phyloP scores from a whole-genome alignment of 2,113 vertebrate species.

The Hoplias malabaricus region DNA sequence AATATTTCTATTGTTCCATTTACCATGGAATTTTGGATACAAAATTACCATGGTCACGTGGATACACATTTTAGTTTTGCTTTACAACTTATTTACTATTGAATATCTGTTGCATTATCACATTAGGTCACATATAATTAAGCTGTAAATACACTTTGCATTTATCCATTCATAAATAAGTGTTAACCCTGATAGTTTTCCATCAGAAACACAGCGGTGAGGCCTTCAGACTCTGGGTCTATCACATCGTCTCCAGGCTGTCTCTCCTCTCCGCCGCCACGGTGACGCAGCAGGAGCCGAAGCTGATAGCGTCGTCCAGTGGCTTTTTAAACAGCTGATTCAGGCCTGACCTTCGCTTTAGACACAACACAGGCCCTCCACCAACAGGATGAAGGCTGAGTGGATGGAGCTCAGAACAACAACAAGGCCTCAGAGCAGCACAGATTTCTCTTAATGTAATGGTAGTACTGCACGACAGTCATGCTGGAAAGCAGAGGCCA shows the following conservation, averaged over 20 bases:
- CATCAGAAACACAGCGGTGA: slow-evolving; percentile 20
- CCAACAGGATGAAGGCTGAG: slow-evolving; percentile 68
- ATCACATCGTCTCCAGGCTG: slow-evolving; percentile 28
- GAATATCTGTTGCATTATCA: no score
- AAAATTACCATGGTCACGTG: no score
- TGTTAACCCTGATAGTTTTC: slow-evolving; percentile 33
- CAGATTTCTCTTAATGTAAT: no score
- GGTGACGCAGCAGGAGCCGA: slow-evolving; percentile 75
- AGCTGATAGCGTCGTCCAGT: slow-evolving; percentile 76
- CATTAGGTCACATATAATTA: no score
- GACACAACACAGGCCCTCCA: slow-evolving; percentile 81
- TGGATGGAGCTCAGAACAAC: slow-evolving; percentile 67
- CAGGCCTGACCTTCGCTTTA: slow-evolving; percentile 81
- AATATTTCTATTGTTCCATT: no score
- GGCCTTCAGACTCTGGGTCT: slow-evolving; percentile 27
- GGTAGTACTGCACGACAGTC: no score
- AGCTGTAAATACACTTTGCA: no score
- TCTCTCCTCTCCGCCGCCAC: slow-evolving; percentile 36
- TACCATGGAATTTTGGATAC: no score
- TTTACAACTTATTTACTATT: no score
- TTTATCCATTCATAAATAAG: no score
- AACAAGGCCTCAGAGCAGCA: slow-evolving; percentile 60
- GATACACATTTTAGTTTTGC: no score
- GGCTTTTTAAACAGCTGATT: slow-evolving; percentile 79
- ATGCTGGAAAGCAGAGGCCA: no score